A percentile compares a stretch with the other conserved stretches of the same genome.
Evolutionary conservation across 2,888 invertebrate species (phyloP).

Genomic region (Ecdyonurus torrentis): DNA sequence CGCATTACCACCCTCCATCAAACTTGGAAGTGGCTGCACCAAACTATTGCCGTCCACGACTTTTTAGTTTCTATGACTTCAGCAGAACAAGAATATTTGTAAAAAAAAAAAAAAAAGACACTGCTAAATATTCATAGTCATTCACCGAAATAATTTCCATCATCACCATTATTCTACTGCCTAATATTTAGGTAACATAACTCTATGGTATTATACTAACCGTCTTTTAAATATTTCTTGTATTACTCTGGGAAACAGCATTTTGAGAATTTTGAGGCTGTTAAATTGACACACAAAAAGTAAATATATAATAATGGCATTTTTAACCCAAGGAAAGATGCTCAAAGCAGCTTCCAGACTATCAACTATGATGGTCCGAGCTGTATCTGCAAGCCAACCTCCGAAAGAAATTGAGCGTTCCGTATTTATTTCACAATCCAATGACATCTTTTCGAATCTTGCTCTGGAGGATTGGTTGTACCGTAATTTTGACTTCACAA

Average conservation of each 20-base stretch:
- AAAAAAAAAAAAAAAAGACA: too few relatives aligned
- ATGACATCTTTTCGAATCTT: conserved; percentile 62
- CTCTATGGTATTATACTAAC: neutral
- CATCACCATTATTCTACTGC: neutral
- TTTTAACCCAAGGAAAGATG: neutral
- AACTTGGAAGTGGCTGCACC: conserved; percentile 91
- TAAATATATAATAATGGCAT: neutral
- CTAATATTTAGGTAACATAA: neutral
- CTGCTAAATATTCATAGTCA: neutral
- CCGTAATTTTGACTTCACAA: conserved; percentile 63
- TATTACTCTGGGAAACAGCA: neutral
- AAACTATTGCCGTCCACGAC: conserved; percentile 74
- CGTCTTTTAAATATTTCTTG: neutral
- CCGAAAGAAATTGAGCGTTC: conserved; percentile 19
- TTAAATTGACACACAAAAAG: too few relatives aligned
- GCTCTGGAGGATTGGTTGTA: conserved; percentile 96
- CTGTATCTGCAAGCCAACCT: neutral
- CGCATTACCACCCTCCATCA: conserved; percentile 78
- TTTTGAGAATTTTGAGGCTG: neutral
- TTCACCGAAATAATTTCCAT: neutral
- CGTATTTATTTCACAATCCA: conserved; percentile 82
- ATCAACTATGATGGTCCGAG: neutral
- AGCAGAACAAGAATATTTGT: conserved; percentile 18
- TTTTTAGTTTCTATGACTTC: conserved; percentile 67
- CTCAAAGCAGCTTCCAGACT: neutral